Evolutionary conservation across 2,797 vertebrate species (phyloP), one percentile per base, ranked within the genome.

Genomic region (Anomalospiza imberbis): DNA sequence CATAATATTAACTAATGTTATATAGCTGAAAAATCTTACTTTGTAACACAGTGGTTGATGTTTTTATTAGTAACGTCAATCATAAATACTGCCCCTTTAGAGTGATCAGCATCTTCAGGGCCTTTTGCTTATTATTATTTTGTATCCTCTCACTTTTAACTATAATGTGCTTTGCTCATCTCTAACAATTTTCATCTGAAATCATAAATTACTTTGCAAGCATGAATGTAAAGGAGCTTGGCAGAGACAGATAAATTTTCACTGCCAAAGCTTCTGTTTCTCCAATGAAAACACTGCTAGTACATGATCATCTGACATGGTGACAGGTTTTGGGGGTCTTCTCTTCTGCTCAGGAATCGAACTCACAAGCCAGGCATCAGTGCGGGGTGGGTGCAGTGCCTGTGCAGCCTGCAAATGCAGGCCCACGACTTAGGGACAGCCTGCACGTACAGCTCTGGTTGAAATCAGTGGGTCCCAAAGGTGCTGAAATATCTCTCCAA

Each of bases 181-280:
- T 89, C 8, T 51, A 89, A 31, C 11, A 26, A 36, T 87, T 94
- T 93, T 85, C 29, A 87, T 81, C 38, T 91, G 72, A 94, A 95
- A 91, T 92, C 42, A 91, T 71, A 92, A 89, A 94, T 91, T 93
- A 80, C 54, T 92, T 91, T 24, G 29, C 62, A 92, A 85, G 51
- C 25, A 74, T 38, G 54, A 91, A 88, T 25, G n/a, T 34, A 42
- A 74, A 80, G 18, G 19, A 74, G 12, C 14, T 85, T 85, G 36
- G 14, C 40, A 76, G 47, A 6, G 16, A 62, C 12, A 85, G 21
- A 45, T 24, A 24, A 4, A 82, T 63, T 77, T 60, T 81, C 38
- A 29, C 16, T 54, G 38, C 17, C 61, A 61, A 60, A 80, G 8
- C 17, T 53, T 87, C 38, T 54, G 10, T 47, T 45, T 77, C n/a